phyloP scores from a whole-genome alignment of 2,888 invertebrate genomes.

The Andrena haemorrhoa region DNA sequence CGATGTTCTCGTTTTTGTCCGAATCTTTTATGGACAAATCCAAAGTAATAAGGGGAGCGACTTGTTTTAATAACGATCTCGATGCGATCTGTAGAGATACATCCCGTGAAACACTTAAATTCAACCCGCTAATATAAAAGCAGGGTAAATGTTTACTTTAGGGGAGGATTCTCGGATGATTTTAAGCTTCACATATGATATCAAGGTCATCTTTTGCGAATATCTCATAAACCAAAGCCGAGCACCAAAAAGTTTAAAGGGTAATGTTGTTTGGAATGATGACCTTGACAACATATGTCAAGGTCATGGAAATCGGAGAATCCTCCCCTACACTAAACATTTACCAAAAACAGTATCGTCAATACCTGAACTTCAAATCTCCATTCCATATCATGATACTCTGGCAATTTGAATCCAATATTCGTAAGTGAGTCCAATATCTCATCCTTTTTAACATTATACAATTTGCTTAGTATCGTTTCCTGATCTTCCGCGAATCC shows the following conservation, averaged over 20 bases:
- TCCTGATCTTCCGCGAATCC: conserved; percentile 89
- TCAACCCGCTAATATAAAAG: not conserved
- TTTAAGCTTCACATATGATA: no score
- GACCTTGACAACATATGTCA: no score
- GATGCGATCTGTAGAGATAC: conserved; percentile 86
- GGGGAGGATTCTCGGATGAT: no score
- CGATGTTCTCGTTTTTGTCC: conserved; percentile 73
- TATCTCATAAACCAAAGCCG: no score
- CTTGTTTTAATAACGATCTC: conserved; percentile 87
- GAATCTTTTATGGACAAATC: conserved; percentile 86
- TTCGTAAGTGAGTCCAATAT: conserved; percentile 86
- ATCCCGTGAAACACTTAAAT: not conserved
- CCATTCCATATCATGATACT: conserved; percentile 88
- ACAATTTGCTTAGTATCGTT: conserved; percentile 87
- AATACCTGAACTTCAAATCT: conserved; percentile 88
- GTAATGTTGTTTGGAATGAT: no score
- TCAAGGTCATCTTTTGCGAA: no score
- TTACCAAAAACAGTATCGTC: not conserved
- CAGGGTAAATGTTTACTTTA: no score
- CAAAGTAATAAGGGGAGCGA: conserved; percentile 87
- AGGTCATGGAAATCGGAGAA: no score
- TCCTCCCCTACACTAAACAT: no score
- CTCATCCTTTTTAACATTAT: conserved; percentile 86
- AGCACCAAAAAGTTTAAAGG: no score
- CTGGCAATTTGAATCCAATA: conserved; percentile 84